A percentile compares a stretch with the other conserved stretches of the same genome.
Conservation (phyloP, 2,797 vertebrate species). For the Hyperoplus immaculatus region DNA sequence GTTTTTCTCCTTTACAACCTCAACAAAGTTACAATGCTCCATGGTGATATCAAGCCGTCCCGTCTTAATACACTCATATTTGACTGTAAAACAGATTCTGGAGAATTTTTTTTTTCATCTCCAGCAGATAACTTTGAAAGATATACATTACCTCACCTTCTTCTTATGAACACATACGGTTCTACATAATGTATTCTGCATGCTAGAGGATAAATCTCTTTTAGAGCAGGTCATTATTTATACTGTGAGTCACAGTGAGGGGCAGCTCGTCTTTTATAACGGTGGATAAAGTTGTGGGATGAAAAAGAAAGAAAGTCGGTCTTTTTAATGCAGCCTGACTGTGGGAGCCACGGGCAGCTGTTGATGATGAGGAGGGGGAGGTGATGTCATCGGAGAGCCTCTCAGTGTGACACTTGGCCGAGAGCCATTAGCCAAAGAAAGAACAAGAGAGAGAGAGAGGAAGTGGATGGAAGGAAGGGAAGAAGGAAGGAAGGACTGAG, state of each 20-base stretch:
- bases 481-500: constrained; percentile 38
- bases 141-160: constrained; percentile 8
- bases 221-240: constrained; percentile 60
- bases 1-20: constrained; percentile 36
- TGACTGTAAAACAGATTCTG: constrained; percentile 37
- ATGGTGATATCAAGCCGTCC: constrained; percentile 5
- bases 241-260: constrained; percentile 45
- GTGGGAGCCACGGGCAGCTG: constrained; percentile 60
- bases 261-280: constrained; percentile 68
- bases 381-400: constrained; percentile 81
- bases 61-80: constrained; percentile 18
- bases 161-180: constrained; percentile 29
- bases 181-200: constrained; percentile 48
- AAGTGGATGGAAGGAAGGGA: not conserved
- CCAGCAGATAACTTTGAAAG: constrained; percentile 42
- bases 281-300: constrained; percentile 52
- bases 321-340: constrained; percentile 68
- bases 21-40: constrained; percentile 23
- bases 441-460: constrained; percentile 52
- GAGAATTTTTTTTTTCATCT: constrained; percentile 39
- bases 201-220: constrained; percentile 60
- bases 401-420: constrained; percentile 75
- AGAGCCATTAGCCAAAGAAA: constrained; percentile 63
- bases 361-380: constrained; percentile 57
- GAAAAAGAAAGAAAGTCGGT: constrained; percentile 36